These are phyloP conservation scores for Magallana nippona DNA, from an alignment of 2,888 invertebrate genomes.

Conservation along the genomic window DNA sequence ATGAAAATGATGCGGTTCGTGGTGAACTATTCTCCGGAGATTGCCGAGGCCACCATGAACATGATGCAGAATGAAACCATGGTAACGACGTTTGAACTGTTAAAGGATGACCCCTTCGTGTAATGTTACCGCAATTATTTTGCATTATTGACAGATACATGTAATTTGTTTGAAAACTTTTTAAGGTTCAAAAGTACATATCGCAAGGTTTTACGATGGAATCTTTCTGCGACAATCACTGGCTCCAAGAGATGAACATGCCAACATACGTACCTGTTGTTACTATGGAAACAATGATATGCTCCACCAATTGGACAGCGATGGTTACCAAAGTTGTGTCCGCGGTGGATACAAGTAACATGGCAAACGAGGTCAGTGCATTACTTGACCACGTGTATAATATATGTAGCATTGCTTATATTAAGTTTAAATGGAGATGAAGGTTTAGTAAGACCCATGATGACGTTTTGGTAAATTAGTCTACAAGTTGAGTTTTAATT, in stretches of 20 bases:
- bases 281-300: conserved; percentile 59
- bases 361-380: conserved; percentile 53
- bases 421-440: too few species aligned
- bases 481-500: too few species aligned
- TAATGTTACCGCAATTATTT: too few species aligned
- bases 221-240: conserved; percentile 56
- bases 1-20: conserved; percentile 54
- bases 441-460: too few species aligned
- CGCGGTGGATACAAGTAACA: conserved; percentile 40
- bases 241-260: conserved; percentile 55
- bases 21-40: conserved; percentile 60
- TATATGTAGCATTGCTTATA: too few species aligned
- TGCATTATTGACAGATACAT: too few species aligned
- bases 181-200: too few species aligned
- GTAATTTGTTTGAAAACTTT: background rate
- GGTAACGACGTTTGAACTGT: conserved; percentile 48
- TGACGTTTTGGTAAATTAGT: too few species aligned
- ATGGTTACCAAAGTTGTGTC: conserved; percentile 50
- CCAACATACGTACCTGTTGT: conserved; percentile 57
- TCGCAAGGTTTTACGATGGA: conserved; percentile 4
- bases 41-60: conserved; percentile 51
- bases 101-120: too few species aligned
- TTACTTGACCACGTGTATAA: background rate
- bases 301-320: conserved; percentile 61
- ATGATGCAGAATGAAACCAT: conserved; percentile 52